phyloP scores from a whole-genome alignment of 1,140 invertebrate genomes.

The Drosophila serrata region DNA sequence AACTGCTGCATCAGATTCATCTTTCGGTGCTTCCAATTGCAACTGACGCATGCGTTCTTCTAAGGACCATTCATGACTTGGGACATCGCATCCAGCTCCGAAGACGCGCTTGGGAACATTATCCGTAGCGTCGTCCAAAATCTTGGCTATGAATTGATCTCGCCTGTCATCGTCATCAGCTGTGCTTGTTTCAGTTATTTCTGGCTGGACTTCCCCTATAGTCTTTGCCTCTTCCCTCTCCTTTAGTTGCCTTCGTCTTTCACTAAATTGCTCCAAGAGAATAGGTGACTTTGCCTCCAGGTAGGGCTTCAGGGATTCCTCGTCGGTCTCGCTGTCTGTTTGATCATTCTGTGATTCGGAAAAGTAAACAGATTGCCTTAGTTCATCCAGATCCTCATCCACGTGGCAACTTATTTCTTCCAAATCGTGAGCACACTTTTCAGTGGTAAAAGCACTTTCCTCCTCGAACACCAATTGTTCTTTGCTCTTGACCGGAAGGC shows the following conservation, averaged over 20 bases:
- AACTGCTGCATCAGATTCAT: not conserved
- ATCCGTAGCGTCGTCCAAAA: slow-evolving; percentile 50
- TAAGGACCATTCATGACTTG: slow-evolving; percentile 39
- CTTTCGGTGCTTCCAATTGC: not conserved
- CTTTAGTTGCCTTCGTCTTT: slow-evolving; percentile 15
- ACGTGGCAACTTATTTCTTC: slow-evolving; percentile 54
- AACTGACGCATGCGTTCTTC: slow-evolving; percentile 60
- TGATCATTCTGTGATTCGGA: not conserved
- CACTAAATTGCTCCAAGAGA: slow-evolving; percentile 7
- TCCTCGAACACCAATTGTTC: slow-evolving; percentile 45
- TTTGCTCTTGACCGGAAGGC: slow-evolving; percentile 19
- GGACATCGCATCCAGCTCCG: slow-evolving; percentile 48
- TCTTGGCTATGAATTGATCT: slow-evolving; percentile 58
- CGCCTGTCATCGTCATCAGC: not conserved
- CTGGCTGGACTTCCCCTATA: not conserved
- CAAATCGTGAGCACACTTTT: slow-evolving; percentile 59
- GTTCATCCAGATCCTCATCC: slow-evolving; percentile 56
- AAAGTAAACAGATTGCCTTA: slow-evolving; percentile 5
- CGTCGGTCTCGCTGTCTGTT: slow-evolving; percentile 32
- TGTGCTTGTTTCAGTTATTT: not conserved
- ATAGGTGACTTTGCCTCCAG: slow-evolving; percentile 13
- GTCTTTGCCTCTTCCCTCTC: not conserved
- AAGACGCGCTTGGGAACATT: slow-evolving; percentile 67
- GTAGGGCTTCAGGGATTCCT: slow-evolving; percentile 4
- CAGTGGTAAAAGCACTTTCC: slow-evolving; percentile 49